Evolutionary conservation across 2,113 vertebrate species (phyloP), one percentile per base, ranked within the genome.

Genomic region (Irena cyanogastra): DNA sequence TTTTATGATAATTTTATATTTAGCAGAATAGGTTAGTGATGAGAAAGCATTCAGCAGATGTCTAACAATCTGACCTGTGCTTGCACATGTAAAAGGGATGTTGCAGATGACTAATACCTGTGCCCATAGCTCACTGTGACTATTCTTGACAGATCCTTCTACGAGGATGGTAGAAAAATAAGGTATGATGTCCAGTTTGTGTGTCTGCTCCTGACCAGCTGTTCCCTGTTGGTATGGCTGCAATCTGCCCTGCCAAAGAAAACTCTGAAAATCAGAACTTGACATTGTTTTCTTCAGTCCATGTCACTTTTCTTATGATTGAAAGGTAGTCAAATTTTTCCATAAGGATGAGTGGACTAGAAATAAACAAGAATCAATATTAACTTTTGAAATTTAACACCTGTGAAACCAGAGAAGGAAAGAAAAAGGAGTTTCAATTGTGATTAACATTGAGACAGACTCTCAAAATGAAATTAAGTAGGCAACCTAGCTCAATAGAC

Each of bases 391-490:
- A 97, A 95, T 70, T 66, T 89, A 65, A 96, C n/a, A 93, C 86
- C 65, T 35, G 7, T 15, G 91, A 97, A 98, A 97, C 90, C 53
- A 28, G 57, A 83, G 22, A 63, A 76, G 71, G 52, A 88, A 90
- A 85, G 33, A 61, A 57, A 88, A 86, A 77, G 2, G 15, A 82
- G 83, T 97, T 97, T 97, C 86, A 65, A 72, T 94, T 57, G 30
- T 59, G 66, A 65, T 81, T 53, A 79, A 92, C 20, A 83, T 31
- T 69, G 59, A 81, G 53, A 94, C 50, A 93, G 74, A 90, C 50
- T 86, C 93, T 93, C 74, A 68, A 56, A 71, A 96, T 54, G 56
- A 97, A 98, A 86, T 77, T 77, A 93, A 64, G 52, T 35, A 89
- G 16, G 57, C 26, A 79, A 31, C 4, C 59, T 81, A 90, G 35